phyloP scores from a whole-genome alignment of 2,888 invertebrate genomes.

The Melieria crassipennis region DNA sequence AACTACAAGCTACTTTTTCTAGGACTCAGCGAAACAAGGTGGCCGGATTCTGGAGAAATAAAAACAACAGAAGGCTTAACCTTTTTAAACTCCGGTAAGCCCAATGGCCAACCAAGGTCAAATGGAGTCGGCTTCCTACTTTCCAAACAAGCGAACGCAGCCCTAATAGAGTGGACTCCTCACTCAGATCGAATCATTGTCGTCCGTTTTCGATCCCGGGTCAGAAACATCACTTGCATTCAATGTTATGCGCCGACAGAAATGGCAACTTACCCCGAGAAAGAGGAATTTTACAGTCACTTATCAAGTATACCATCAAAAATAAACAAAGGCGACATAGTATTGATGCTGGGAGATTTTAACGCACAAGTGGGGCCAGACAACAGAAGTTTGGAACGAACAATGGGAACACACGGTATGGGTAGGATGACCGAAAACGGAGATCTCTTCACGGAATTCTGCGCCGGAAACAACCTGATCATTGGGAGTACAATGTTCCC shows the following conservation, averaged over 20 bases:
- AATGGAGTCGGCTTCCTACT: slow-evolving; percentile 1
- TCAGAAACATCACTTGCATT: neutral
- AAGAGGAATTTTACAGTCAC: neutral
- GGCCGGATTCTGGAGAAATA: neutral
- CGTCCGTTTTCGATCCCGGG: neutral
- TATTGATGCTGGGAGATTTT: slow-evolving; percentile 12
- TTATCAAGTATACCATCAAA: neutral
- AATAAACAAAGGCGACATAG: neutral
- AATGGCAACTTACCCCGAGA: neutral
- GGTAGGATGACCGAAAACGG: slow-evolving; percentile 2
- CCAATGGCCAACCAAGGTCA: neutral
- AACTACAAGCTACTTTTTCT: neutral
- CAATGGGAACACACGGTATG: no score
- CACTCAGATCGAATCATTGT: neutral
- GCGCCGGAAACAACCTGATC: neutral
- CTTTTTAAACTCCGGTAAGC: neutral
- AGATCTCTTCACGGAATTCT: slow-evolving; percentile 11
- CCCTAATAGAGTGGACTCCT: slow-evolving; percentile 2
- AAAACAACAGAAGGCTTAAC: slow-evolving; percentile 1
- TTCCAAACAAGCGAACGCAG: neutral
- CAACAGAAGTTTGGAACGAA: neutral
- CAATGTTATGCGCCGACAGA: neutral
- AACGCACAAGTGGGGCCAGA: slow-evolving; percentile 6
- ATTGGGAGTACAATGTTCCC: slow-evolving; percentile 3
- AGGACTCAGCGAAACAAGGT: slow-evolving; percentile 3